phyloP scores from a whole-genome alignment of 2,888 invertebrate genomes.

The Temnothorax rugatulus region DNA sequence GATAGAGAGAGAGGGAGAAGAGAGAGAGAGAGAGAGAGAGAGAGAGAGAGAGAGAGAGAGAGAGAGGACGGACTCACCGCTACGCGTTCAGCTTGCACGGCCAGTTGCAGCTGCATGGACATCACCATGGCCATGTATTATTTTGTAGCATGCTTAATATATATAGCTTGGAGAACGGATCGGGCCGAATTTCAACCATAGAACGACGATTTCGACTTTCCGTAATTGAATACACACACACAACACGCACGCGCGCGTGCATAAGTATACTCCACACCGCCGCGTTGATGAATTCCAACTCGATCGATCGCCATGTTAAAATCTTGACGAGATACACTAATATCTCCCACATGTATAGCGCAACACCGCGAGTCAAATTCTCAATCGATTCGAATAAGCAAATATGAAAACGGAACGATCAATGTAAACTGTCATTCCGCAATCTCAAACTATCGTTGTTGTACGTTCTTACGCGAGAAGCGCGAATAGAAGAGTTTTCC shows the following conservation, averaged over 20 bases:
- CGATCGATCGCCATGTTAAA: slow-evolving; percentile 33
- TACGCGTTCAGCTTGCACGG: slow-evolving; percentile 58
- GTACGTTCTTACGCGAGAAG: background rate
- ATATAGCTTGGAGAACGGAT: slow-evolving; percentile 67
- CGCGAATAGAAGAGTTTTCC: background rate
- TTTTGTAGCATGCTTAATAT: slow-evolving; percentile 72
- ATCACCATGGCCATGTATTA: slow-evolving; percentile 66
- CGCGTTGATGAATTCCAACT: slow-evolving; percentile 20
- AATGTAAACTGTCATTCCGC: background rate
- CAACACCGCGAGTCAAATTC: slow-evolving; percentile 25
- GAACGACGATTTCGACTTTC: slow-evolving; percentile 63
- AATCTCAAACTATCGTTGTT: background rate
- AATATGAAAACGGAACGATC: slow-evolving; percentile 13
- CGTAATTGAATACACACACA: slow-evolving; percentile 43
- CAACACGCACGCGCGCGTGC: background rate
- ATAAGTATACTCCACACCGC: background rate
- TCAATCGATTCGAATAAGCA: slow-evolving; percentile 21
- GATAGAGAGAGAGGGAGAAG: slow-evolving; percentile 6
- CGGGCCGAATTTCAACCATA: slow-evolving; percentile 68
- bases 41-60: slow-evolving; percentile 20
- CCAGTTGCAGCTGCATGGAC: slow-evolving; percentile 62
- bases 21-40: background rate
- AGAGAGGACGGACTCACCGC: slow-evolving; percentile 32
- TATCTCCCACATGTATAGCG: slow-evolving; percentile 5
- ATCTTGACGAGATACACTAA: slow-evolving; percentile 44